A percentile compares a stretch with the other conserved stretches of the same genome.
phyloP scores from a whole-genome alignment of 2,113 vertebrate species.

The Cryptomyrus ogoouensis region DNA sequence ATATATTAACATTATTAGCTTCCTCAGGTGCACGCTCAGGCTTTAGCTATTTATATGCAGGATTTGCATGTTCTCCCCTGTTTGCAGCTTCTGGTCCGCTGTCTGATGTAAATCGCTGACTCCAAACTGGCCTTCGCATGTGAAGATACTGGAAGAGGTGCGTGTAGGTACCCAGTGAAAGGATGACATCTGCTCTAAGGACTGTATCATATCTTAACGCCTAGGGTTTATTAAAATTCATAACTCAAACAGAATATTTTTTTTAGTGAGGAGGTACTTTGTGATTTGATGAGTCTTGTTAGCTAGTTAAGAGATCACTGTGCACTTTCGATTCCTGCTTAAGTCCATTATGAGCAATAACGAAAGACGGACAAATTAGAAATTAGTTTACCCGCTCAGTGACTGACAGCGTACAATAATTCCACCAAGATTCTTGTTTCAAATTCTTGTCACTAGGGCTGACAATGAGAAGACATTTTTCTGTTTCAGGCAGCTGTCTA shows the following conservation, averaged over 20 bases:
- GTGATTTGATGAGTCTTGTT: not conserved
- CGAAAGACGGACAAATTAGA: not conserved
- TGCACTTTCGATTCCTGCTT: not conserved
- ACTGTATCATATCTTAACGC: not conserved
- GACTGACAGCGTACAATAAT: not conserved
- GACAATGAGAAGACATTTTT: not conserved
- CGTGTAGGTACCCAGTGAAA: not conserved
- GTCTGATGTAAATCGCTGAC: not conserved
- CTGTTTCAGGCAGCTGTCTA: not conserved
- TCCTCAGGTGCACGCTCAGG: not conserved
- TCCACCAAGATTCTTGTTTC: not conserved
- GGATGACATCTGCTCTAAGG: not conserved
- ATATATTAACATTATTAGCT: not conserved
- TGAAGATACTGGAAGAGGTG: not conserved
- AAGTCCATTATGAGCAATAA: not conserved
- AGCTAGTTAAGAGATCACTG: not conserved
- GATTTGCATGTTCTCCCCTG: not conserved
- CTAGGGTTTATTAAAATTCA: not conserved
- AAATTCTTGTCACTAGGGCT: not conserved
- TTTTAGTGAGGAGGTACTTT: not conserved
- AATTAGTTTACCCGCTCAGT: not conserved
- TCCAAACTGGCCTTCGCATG: not conserved
- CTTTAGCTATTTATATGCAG: not conserved
- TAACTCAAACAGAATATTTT: not conserved
- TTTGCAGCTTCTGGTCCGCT: not conserved